A percentile compares a stretch with the other conserved stretches of the same genome.
Evolutionary conservation across 1,140 invertebrate species (phyloP).

Genomic region (Telenomus remus): DNA sequence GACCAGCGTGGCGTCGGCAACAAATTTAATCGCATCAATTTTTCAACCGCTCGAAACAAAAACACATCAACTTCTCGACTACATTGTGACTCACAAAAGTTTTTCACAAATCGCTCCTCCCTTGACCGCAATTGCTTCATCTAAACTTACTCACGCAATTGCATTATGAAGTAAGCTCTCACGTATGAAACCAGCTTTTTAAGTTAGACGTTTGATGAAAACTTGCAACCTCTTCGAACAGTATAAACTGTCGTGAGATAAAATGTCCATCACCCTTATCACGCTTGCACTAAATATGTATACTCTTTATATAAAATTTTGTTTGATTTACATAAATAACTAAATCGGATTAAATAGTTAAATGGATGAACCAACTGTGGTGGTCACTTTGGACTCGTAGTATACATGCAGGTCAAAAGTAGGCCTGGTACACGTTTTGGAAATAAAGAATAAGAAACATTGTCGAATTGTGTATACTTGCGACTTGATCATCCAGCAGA

Average conservation of each 20-base stretch:
- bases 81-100: slow-evolving; percentile 33
- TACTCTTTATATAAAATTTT: too few species aligned
- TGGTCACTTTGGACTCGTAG: too few species aligned
- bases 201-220: slow-evolving; percentile 27
- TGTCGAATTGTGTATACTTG: too few species aligned
- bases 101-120: slow-evolving; percentile 36
- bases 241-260: too few species aligned
- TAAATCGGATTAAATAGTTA: too few species aligned
- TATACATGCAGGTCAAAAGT: too few species aligned
- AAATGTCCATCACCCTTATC: too few species aligned
- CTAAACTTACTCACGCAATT: slow-evolving; percentile 26
- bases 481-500: slow-evolving; percentile 40
- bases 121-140: slow-evolving; percentile 49
- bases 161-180: slow-evolving; percentile 35
- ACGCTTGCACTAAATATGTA: too few species aligned
- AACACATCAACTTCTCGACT: slow-evolving; percentile 35
- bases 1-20: slow-evolving; percentile 53
- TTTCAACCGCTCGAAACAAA: slow-evolving; percentile 49
- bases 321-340: too few species aligned
- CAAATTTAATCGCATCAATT: slow-evolving; percentile 57
- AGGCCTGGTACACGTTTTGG: too few species aligned
- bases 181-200: slow-evolving; percentile 32
- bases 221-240: slow-evolving; percentile 2
- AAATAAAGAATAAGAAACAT: too few species aligned
- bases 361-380: too few species aligned